Evolutionary conservation across 2,888 invertebrate species (phyloP).

Genomic region (Polyploca ridens): DNA sequence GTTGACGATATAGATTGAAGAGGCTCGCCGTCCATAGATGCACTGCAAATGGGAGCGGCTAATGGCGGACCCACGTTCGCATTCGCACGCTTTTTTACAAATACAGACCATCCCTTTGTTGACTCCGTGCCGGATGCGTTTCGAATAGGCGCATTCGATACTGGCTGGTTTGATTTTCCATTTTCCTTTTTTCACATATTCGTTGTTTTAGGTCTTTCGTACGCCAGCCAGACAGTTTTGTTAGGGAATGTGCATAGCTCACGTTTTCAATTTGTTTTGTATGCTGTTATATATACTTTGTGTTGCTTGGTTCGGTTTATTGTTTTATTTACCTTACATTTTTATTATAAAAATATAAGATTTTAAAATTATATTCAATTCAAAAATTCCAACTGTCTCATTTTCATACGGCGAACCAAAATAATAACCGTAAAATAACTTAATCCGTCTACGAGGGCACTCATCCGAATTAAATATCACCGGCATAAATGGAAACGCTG

Average conservation of each 20-base stretch:
- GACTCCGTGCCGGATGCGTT: constrained; percentile 72
- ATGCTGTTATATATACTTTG: constrained; percentile 22
- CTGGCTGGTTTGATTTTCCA: constrained; percentile 57
- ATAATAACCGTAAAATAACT: constrained; percentile 13
- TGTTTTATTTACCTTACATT: no score
- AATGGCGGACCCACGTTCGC: constrained; percentile 76
- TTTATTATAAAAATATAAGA: no score
- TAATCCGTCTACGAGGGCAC: constrained; percentile 51
- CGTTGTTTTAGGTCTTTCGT: constrained; percentile 58
- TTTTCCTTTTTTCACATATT: constrained; percentile 57
- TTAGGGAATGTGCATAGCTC: constrained; percentile 35
- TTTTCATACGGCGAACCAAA: background rate
- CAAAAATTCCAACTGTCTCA: background rate
- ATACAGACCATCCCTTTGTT: constrained; percentile 80
- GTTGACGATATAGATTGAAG: constrained; percentile 80
- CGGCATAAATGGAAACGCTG: constrained; percentile 50
- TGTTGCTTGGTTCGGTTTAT: background rate
- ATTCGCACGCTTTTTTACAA: constrained; percentile 79
- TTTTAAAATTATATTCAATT: no score
- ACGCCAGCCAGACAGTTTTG: constrained; percentile 58
- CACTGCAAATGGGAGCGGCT: constrained; percentile 77
- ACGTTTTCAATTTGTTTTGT: constrained; percentile 16
- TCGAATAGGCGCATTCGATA: constrained; percentile 74
- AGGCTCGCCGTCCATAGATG: constrained; percentile 72
- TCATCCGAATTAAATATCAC: constrained; percentile 69